These are phyloP conservation scores for Morus bassanus DNA, from an alignment of 2,797 vertebrate genomes.

Conservation along the genomic window DNA sequence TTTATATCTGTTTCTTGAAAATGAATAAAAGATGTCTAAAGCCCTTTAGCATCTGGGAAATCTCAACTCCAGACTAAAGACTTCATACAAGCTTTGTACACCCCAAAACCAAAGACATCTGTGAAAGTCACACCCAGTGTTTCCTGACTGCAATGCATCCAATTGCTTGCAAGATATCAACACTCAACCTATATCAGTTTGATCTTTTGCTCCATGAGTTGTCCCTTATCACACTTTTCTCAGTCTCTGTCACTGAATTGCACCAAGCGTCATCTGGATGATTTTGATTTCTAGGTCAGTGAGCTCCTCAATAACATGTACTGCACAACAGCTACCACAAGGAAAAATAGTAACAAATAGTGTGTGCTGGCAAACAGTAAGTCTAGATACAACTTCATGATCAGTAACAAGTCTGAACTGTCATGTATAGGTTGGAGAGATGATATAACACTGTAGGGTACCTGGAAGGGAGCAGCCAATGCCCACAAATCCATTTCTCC, in stretches of 20 bases:
- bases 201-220: neutral
- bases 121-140: neutral
- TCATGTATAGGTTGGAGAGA: neutral
- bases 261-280: neutral
- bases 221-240: neutral
- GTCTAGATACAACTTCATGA: neutral
- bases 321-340: neutral
- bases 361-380: neutral
- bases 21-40: neutral
- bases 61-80: neutral
- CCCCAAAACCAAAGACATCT: neutral
- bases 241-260: neutral
- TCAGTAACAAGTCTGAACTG: neutral
- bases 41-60: neutral
- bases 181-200: neutral
- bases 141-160: neutral
- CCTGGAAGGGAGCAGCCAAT: neutral
- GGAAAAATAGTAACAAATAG: neutral
- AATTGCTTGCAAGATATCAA: neutral
- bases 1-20: neutral
- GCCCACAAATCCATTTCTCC: neutral
- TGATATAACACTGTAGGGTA: neutral
- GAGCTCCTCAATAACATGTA: neutral
- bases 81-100: neutral
- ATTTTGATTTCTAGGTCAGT: neutral